phyloP scores from a whole-genome alignment of 2,797 vertebrate genomes.

The Oophaga sylvatica region DNA sequence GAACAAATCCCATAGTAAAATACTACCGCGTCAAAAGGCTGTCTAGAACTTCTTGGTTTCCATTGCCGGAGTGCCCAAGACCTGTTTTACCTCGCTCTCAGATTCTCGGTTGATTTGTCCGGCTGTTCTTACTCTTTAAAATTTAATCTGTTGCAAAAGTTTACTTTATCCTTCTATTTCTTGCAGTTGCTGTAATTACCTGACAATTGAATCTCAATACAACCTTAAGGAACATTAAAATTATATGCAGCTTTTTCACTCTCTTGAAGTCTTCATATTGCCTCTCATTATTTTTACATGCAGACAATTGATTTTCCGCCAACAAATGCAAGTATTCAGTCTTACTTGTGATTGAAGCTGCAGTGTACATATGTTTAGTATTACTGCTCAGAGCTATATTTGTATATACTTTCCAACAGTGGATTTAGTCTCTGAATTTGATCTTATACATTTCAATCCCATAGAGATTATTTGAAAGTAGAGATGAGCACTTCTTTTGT shows the following conservation, averaged over 20 bases:
- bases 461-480: slow-evolving; percentile 24
- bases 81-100: slow-evolving; percentile 57
- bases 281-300: slow-evolving; percentile 48
- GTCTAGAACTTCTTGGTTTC: slow-evolving; percentile 45
- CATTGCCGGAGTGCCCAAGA: slow-evolving; percentile 41
- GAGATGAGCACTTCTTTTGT: slow-evolving; percentile 11
- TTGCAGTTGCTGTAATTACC: slow-evolving; percentile 64
- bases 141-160: slow-evolving; percentile 58
- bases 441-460: slow-evolving; percentile 4
- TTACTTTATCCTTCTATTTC: slow-evolving; percentile 62
- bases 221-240: slow-evolving; percentile 49
- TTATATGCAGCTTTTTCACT: slow-evolving; percentile 54
- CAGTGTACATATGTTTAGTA: slow-evolving; percentile 24
- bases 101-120: slow-evolving; percentile 58
- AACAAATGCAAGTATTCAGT: slow-evolving; percentile 29
- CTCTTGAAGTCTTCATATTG: slow-evolving; percentile 50
- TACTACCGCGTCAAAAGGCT: slow-evolving; percentile 36
- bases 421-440: slow-evolving; percentile 8
- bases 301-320: slow-evolving; percentile 41
- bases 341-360: slow-evolving; percentile 19
- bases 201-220: slow-evolving; percentile 56
- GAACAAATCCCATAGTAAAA: slow-evolving; percentile 38
- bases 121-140: slow-evolving; percentile 63
- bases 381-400: slow-evolving; percentile 3
- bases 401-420: slow-evolving; percentile 28